These are phyloP conservation scores for Chelon auratus DNA, from an alignment of 2,797 vertebrate species.

Conservation along the genomic window DNA sequence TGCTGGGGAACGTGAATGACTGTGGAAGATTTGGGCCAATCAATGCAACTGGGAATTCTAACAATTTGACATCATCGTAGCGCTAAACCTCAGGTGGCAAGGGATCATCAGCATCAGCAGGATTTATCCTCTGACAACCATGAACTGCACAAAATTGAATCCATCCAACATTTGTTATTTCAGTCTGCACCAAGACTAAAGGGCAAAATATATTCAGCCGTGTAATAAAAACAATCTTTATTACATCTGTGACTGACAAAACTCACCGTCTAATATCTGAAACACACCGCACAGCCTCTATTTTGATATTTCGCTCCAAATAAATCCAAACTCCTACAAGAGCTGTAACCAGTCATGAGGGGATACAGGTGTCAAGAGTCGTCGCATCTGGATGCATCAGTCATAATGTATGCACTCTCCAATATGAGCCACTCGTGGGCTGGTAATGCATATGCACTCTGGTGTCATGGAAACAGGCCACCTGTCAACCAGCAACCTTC, in stretches of 20 bases:
- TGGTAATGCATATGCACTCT: slow-evolving; percentile 38
- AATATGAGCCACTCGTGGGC: not conserved
- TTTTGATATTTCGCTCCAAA: slow-evolving; percentile 10
- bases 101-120: not conserved
- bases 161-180: not conserved
- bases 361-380: slow-evolving; percentile 17
- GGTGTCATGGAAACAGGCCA: slow-evolving; percentile 51
- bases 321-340: slow-evolving; percentile 7
- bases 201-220: not conserved
- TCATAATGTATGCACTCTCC: slow-evolving; percentile 26
- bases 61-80: not conserved
- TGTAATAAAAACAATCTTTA: not conserved
- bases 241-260: not conserved
- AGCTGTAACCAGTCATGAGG: slow-evolving; percentile 5
- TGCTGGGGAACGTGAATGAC: too few relatives aligned
- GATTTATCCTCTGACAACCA: not conserved
- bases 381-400: slow-evolving; percentile 6
- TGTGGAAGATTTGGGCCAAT: too few relatives aligned
- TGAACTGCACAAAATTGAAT: not conserved
- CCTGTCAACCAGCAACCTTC: slow-evolving; percentile 52
- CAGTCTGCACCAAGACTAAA: not conserved
- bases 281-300: not conserved
- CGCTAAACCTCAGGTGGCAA: too few relatives aligned
- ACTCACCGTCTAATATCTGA: not conserved
- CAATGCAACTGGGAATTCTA: too few relatives aligned